Evolutionary conservation across 2,888 invertebrate species (phyloP).

Genomic region (Lepeophtheirus nordmannii): DNA sequence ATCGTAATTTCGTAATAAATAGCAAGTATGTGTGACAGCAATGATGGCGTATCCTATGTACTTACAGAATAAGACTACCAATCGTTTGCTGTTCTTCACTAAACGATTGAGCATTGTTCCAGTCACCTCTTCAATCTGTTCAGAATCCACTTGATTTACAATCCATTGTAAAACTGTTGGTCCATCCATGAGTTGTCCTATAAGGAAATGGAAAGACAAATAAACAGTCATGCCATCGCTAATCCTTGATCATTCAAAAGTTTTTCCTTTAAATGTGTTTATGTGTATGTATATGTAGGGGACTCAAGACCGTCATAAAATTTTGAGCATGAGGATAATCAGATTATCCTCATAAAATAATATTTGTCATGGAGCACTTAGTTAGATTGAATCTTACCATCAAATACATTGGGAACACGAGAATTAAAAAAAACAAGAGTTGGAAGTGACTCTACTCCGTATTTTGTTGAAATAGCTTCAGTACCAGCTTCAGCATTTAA

Average conservation of each 20-base stretch:
- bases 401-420: conserved; percentile 73
- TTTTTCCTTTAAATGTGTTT: too few relatives aligned
- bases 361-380: background rate
- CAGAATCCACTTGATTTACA: conserved; percentile 32
- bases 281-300: background rate
- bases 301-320: background rate
- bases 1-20: conserved; percentile 19
- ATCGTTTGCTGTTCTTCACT: conserved; percentile 32
- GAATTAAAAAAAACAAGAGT: conserved; percentile 84
- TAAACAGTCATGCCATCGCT: background rate
- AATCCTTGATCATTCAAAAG: background rate
- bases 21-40: conserved; percentile 23
- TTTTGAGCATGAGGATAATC: background rate
- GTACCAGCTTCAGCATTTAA: conserved; percentile 73
- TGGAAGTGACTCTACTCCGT: conserved; percentile 66
- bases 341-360: conserved; percentile 1
- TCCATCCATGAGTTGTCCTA: conserved; percentile 32
- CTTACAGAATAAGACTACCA: conserved; percentile 36
- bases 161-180: conserved; percentile 35
- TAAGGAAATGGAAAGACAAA: background rate
- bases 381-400: conserved; percentile 43
- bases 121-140: conserved; percentile 35
- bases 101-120: conserved; percentile 34
- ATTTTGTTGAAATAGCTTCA: conserved; percentile 42
- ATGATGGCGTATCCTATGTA: conserved; percentile 21